Percentiles rank a stretch among this genome's conserved stretches.
Conservation (phyloP, 2,888 invertebrate genomes). For the Trichogramma evanescens region DNA sequence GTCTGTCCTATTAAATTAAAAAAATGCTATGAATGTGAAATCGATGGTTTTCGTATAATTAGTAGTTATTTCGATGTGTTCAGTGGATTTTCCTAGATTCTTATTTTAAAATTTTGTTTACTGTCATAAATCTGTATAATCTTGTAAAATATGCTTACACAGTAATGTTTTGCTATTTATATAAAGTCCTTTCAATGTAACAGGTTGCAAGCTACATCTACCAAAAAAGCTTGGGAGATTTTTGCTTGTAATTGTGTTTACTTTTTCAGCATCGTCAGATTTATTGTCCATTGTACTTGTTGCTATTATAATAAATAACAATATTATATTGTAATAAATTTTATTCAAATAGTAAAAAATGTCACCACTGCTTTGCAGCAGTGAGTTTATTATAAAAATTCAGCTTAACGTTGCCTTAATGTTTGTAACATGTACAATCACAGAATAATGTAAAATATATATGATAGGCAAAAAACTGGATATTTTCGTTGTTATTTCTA, state of each 20-base stretch:
- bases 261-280: neutral
- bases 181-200: constrained; percentile 13
- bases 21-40: no score
- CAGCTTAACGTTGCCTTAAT: constrained; percentile 26
- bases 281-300: no score
- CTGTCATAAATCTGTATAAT: constrained; percentile 19
- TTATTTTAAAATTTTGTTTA: constrained; percentile 15
- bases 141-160: constrained; percentile 23
- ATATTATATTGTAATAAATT: constrained; percentile 8
- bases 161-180: constrained; percentile 11
- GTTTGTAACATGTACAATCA: constrained; percentile 26
- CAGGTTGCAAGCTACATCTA: constrained; percentile 10
- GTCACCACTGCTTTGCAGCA: constrained; percentile 19
- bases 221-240: neutral
- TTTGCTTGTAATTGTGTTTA: neutral
- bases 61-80: no score
- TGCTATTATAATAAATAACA: neutral
- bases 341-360: constrained; percentile 5
- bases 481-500: constrained; percentile 2
- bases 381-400: constrained; percentile 11
- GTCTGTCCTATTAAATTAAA: no score
- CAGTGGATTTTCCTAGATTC: constrained; percentile 12
- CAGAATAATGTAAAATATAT: constrained; percentile 23
- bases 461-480: constrained; percentile 14
- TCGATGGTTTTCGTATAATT: no score